Base-by-base conservation (phyloP, 2,113 vertebrate genomes). In the Halichoeres trimaculatus region DNA sequence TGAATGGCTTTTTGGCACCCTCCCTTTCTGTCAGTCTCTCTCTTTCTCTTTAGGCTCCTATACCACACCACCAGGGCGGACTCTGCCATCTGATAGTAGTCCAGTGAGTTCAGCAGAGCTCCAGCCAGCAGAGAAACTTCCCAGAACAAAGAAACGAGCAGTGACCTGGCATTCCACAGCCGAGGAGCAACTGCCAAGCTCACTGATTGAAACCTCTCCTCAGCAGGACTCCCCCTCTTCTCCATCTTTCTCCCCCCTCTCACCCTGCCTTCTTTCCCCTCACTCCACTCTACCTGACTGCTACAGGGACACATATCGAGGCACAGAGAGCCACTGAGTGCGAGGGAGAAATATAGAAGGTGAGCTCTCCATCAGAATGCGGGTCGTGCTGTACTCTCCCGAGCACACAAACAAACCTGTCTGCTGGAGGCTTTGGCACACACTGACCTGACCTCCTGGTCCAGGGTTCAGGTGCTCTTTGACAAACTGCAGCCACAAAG, bases 311-410 rank as follows among this genome's bases (percentile, higher is more conserved):
- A 76, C 60, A 68, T 19, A 41, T 48, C 73, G 74, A 60, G 68
- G 43, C 54, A 35, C 13, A 38, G 70, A 10, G 45, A 73, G 75
- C 58, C 50, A 63, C 30, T 22, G 77, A 71, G 50, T n/a, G 41
- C 20, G 63, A 63, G 64, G 53, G 61, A 60, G 69, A 61, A 76
- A 72, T 17, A 38, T 43, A 67, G 69, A 26, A 38, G 74, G 48
- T 4, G 56, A 69, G 73, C 76, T 84, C 75, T 85, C 76, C 16
- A 92, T 93, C 85, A 90, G 80, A 78, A 92, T 92, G 89, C 85
- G 45, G 74, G 68, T 43, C 17, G 73, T 26, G 71, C 88, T 85
- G 70, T 70, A 74, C 74, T 77, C 75, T 81, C 63, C 50, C 58
- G 9, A 64, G 76, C 86, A 60, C 85, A 77, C 73, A 84, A 78